Evolutionary conservation across 2,113 vertebrate genomes (phyloP).

Genomic region (Psilopsiagon aymara): DNA sequence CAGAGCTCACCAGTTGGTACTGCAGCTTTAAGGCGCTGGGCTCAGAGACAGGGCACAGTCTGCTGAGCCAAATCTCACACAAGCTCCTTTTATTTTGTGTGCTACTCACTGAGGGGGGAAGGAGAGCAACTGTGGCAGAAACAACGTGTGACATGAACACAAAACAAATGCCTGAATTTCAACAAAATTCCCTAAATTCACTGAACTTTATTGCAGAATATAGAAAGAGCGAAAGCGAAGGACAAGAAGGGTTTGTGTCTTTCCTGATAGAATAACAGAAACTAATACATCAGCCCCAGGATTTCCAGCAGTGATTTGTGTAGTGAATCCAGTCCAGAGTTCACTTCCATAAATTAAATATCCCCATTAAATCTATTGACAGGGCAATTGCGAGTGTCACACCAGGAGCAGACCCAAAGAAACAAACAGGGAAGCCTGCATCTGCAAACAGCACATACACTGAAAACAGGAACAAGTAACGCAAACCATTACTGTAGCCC

Average conservation of each 20-base stretch:
- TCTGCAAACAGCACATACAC: neutral
- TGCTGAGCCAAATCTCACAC: conserved; percentile 44
- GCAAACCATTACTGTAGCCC: neutral
- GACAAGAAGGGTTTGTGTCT: neutral
- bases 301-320: neutral
- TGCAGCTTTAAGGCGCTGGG: conserved; percentile 55
- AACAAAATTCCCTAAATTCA: neutral
- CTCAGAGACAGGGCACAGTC: neutral
- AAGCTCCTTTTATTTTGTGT: conserved; percentile 43
- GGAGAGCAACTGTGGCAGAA: conserved; percentile 46
- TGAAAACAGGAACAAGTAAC: neutral
- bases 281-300: neutral
- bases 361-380: neutral
- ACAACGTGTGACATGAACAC: conserved; percentile 60
- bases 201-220: neutral
- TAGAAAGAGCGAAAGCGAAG: neutral
- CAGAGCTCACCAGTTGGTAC: neutral
- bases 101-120: neutral
- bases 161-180: conserved; percentile 36
- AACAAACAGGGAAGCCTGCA: neutral
- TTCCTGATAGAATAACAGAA: neutral
- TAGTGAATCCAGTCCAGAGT: neutral
- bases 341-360: neutral
- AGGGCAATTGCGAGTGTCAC: neutral
- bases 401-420: neutral